Percentiles rank a stretch among this genome's conserved stretches.
Evolutionary conservation across 2,113 vertebrate genomes (phyloP).

Genomic region (Smithornis capensis): DNA sequence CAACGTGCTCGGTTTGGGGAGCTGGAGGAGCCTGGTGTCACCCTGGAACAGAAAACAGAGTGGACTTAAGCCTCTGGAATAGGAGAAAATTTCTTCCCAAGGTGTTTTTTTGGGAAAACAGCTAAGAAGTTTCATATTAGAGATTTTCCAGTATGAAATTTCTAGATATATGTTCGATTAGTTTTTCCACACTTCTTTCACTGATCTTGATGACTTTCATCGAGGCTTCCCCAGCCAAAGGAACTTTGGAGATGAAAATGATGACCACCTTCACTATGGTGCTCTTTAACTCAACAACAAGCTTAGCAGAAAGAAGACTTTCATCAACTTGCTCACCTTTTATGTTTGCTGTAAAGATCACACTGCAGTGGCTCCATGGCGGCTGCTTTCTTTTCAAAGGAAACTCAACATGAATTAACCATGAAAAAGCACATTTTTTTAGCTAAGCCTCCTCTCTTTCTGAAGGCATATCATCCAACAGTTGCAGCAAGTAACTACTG

Average conservation of each 20-base stretch:
- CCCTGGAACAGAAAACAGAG: background rate
- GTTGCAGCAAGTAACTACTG: background rate
- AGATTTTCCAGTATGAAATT: background rate
- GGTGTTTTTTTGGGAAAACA: background rate
- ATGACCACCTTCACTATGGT: background rate
- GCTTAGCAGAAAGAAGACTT: background rate
- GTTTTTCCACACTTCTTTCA: fast-evolving
- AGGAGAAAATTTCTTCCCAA: background rate
- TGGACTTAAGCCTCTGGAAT: background rate
- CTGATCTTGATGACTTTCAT: background rate
- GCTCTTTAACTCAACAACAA: background rate
- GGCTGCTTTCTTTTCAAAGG: background rate
- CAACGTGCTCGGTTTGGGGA: background rate
- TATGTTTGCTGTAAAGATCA: background rate
- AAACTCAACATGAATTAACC: background rate
- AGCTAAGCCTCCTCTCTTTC: background rate
- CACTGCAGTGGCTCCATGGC: background rate
- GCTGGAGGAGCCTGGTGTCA: background rate
- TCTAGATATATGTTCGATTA: background rate
- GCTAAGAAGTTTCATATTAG: background rate
- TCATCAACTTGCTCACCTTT: background rate
- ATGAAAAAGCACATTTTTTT: background rate
- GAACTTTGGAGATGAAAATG: background rate
- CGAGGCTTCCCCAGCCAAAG: background rate
- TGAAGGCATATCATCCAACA: background rate